Evolutionary conservation across 1,140 invertebrate genomes (phyloP), one percentile per base, ranked within the genome.

Genomic region (Muscidifurax raptorellus): DNA sequence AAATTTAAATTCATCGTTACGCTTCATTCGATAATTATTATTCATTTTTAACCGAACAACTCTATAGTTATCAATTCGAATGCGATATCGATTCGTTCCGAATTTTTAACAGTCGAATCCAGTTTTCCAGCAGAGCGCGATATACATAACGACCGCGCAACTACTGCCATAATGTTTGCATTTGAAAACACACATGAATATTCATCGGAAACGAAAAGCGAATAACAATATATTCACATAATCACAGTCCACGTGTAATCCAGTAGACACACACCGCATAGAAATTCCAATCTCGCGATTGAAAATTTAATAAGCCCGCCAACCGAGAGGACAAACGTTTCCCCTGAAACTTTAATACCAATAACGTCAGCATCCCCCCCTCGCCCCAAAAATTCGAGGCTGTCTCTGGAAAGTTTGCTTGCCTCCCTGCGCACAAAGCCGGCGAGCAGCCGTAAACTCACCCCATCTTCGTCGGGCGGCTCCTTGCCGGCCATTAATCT

Each of bases 401-500:
- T 59, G n/a, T 59, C 52, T 18, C 52, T n/a, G n/a, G 6, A 22
- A 59, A 59, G 4, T 59, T 59, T n/a, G 22, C 15, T 52, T 52
- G 47, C 13, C 52, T 47, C 44, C 44, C 44, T 47, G 36, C 7
- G 7, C 36, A 10, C n/a, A n/a, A 59, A n/a, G 18, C 52, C 5
- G n/a, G n/a, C 22, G 4, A 7, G 6, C 52, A 18, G 6, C 52
- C 52, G 22, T 59, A 59, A n/a, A 59, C 82, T 78, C 27, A 84
- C 82, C 82, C n/a, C 82, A 4, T 85, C 83, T 66, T 85, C 79
- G n/a, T 81, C 79, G 15, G 72, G 32, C 0, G 47, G 69, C 28
- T 80, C 71, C 28, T 75, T 77, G 22, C 6, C 44, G 13, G 32
- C 27, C 18, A 66, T 25, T 88, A 87, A 87, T 87, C 89, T 86